These are phyloP conservation scores for Anabacerthia variegaticeps DNA, from an alignment of 2,797 vertebrate genomes.

Conservation along the genomic window DNA sequence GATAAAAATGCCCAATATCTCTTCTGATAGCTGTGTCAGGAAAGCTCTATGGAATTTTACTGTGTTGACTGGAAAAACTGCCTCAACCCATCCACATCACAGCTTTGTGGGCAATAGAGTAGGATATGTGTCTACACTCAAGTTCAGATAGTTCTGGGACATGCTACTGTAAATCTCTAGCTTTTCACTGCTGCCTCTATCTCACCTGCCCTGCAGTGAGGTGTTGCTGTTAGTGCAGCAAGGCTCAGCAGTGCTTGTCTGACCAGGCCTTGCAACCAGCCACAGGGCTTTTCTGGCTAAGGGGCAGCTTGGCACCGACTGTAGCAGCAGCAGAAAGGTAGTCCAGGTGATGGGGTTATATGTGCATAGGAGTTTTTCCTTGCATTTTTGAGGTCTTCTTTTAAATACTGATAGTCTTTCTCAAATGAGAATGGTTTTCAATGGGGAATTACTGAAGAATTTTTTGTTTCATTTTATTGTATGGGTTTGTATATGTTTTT, in stretches of 20 bases:
- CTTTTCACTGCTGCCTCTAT: not conserved
- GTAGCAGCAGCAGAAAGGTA: not conserved
- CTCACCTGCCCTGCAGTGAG: not conserved
- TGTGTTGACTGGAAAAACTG: not conserved
- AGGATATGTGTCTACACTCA: not conserved
- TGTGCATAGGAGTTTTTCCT: not conserved
- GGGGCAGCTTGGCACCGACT: fast-evolving
- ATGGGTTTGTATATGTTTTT: fast-evolving
- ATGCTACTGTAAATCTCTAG: not conserved
- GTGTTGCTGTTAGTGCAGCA: fast-evolving
- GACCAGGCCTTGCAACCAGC: not conserved
- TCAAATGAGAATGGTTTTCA: not conserved
- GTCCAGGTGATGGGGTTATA: too few species aligned
- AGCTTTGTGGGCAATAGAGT: not conserved
- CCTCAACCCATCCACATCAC: fast-evolving
- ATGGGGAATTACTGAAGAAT: not conserved
- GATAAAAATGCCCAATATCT: not conserved
- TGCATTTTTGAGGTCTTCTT: not conserved
- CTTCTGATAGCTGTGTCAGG: not conserved
- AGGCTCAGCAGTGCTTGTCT: not conserved
- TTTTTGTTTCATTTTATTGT: not conserved
- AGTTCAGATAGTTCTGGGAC: not conserved
- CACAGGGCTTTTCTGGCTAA: fast-evolving
- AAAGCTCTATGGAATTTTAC: not conserved
- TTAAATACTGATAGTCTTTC: not conserved